A percentile compares a stretch with the other conserved stretches of the same genome.
Evolutionary conservation across 2,113 vertebrate species (phyloP).

Genomic region (Puffinus mauretanicus): DNA sequence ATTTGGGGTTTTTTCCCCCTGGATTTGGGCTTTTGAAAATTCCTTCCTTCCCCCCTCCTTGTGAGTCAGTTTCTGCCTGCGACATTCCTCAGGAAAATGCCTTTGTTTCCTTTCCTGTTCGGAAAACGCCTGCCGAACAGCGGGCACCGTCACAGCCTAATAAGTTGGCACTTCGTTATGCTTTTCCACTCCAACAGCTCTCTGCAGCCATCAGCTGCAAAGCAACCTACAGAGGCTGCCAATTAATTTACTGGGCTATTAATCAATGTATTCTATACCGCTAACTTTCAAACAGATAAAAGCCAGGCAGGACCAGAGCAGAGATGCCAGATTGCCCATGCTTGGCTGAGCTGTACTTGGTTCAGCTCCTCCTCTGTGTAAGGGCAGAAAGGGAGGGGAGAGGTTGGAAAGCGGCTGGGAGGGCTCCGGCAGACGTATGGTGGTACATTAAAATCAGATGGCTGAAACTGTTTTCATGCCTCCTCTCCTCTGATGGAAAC

Average conservation of each 20-base stretch:
- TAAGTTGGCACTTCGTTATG: neutral
- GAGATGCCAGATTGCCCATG: neutral
- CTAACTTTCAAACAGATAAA: conserved; percentile 22
- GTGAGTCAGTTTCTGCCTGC: neutral
- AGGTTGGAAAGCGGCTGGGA: neutral
- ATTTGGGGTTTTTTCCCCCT: accelerated
- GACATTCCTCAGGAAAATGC: neutral
- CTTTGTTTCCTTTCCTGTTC: conserved; percentile 34
- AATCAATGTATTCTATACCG: neutral
- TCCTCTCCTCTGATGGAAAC: neutral
- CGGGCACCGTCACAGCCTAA: neutral
- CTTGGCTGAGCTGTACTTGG: neutral
- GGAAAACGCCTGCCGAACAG: neutral
- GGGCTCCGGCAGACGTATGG: accelerated
- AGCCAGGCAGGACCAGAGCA: neutral
- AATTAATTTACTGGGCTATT: conserved; percentile 38
- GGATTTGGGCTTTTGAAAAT: neutral
- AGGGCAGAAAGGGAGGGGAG: neutral
- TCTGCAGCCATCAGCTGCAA: neutral
- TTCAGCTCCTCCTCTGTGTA: neutral
- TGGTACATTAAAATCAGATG: neutral
- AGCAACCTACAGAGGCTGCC: neutral
- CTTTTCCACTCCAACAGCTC: conserved; percentile 24
- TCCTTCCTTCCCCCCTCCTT: neutral
- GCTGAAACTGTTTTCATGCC: neutral